Evolutionary conservation across 2,888 invertebrate species (phyloP).

Genomic region (Troides helena): DNA sequence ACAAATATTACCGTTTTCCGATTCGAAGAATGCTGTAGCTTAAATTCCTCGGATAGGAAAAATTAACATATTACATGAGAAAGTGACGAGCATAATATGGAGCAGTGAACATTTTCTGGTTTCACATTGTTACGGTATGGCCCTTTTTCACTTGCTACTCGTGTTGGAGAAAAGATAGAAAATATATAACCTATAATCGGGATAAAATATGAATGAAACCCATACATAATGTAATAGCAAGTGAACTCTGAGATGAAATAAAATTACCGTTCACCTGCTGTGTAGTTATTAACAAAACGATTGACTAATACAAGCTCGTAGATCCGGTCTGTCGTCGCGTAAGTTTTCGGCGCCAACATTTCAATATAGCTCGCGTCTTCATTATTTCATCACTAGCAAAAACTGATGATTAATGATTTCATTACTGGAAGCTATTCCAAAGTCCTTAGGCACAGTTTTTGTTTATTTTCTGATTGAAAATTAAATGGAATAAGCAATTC

Average conservation of each 20-base stretch:
- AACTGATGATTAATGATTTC: not conserved
- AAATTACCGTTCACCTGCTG: slow-evolving; percentile 16
- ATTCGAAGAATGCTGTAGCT: too few relatives aligned
- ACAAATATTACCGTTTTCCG: too few relatives aligned
- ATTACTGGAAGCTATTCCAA: not conserved
- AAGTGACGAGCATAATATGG: too few relatives aligned
- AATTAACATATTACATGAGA: too few relatives aligned
- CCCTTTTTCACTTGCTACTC: too few relatives aligned
- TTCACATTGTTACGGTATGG: too few relatives aligned
- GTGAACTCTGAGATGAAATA: not conserved
- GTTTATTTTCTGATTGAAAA: not conserved
- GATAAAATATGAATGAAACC: too few relatives aligned
- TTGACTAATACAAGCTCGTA: slow-evolving; percentile 26
- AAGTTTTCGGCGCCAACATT: slow-evolving; percentile 15
- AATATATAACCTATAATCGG: too few relatives aligned
- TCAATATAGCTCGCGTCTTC: not conserved
- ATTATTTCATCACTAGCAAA: slow-evolving; percentile 1
- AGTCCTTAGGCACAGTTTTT: not conserved
- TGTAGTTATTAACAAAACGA: slow-evolving; percentile 24
- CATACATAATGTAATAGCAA: not conserved
- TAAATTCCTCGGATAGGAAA: too few relatives aligned
- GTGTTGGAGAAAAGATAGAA: too few relatives aligned
- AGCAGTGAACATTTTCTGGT: too few relatives aligned
- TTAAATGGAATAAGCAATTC: not conserved
- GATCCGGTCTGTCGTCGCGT: slow-evolving; percentile 19